Evolutionary conservation across 2,113 vertebrate species (phyloP).

Genomic region (Abramis brama): DNA sequence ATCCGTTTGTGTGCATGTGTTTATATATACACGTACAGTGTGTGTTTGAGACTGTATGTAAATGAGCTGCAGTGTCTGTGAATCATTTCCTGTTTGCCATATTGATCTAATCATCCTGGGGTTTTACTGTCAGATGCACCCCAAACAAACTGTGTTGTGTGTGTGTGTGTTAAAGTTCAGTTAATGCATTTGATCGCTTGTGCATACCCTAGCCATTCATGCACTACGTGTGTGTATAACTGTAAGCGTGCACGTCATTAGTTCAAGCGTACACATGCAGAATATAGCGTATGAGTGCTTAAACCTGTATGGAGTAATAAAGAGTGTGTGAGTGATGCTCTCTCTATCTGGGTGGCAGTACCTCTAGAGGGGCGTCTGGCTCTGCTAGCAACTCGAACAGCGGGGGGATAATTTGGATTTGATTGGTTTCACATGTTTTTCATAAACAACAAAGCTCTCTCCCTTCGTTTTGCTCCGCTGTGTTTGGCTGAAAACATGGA

Average conservation of each 20-base stretch:
- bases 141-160: conserved; percentile 35
- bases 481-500: conserved; percentile 79
- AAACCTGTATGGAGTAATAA: conserved; percentile 45
- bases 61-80: conserved; percentile 53
- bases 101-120: conserved; percentile 55
- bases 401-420: conserved; percentile 81
- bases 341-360: conserved; percentile 75
- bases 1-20: conserved; percentile 37
- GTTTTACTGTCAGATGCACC: conserved; percentile 47
- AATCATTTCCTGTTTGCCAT: conserved; percentile 60
- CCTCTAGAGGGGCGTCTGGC: conserved; percentile 69
- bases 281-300: not conserved
- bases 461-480: conserved; percentile 70
- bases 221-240: not conserved
- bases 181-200: conserved; percentile 7
- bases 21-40: conserved; percentile 31
- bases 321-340: conserved; percentile 36
- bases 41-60: conserved; percentile 48
- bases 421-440: conserved; percentile 82
- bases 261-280: not conserved
- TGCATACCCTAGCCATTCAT: conserved; percentile 33
- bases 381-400: conserved; percentile 76
- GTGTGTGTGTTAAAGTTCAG: conserved; percentile 12
- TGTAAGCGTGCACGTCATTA: not conserved
- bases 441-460: conserved; percentile 80